Evolutionary conservation across 2,888 invertebrate genomes (phyloP), one percentile per base, ranked within the genome.

Genomic region (Clostera curtula): DNA sequence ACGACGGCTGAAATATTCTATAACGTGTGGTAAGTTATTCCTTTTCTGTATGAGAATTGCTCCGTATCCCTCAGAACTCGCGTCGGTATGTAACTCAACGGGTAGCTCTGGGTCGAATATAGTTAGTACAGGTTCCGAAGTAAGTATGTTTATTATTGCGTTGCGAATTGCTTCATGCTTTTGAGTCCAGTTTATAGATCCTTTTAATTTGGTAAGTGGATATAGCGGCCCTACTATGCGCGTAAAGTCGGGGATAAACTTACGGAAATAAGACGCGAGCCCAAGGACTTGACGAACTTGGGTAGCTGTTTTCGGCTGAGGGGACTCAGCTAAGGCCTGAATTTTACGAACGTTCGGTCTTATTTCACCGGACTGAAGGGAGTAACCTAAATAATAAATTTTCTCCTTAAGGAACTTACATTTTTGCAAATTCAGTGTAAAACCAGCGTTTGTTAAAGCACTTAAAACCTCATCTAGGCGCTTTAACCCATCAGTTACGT

Each of bases 211-310:
- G 0, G 54, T 55, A 1, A 56, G n/a, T 0, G 43, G 36, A 26
- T 56, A 56, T n/a, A n/a, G n/a, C n/a, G n/a, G n/a, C n/a, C n/a
- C n/a, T n/a, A n/a, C n/a, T n/a, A n/a, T n/a, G n/a, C 5, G 13
- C 0, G 49, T 24, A 20, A 40, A 56, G 4, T 33, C 28, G 2
- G 12, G 12, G 1, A 24, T 24, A 7, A 24, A 24, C 3, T 5
- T 14, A n/a, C 24, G 1, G 4, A 24, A 24, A 10, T 49, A 49
- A 0, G 36, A 38, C 0, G 43, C 40, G 1, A 48, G 10, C 0
- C 49, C 49, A 0, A 43, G 24, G 18, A 49, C 45, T 17, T 52
- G 52, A 0, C 49, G 20, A 0, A 52, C n/a, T 4, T 50, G 41
- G 0, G 25, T 27, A 0, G 36, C 31, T 0, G 33, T 37, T 13